Conservation (phyloP, 2,113 vertebrate species). For the Onychostruthus taczanowskii region DNA sequence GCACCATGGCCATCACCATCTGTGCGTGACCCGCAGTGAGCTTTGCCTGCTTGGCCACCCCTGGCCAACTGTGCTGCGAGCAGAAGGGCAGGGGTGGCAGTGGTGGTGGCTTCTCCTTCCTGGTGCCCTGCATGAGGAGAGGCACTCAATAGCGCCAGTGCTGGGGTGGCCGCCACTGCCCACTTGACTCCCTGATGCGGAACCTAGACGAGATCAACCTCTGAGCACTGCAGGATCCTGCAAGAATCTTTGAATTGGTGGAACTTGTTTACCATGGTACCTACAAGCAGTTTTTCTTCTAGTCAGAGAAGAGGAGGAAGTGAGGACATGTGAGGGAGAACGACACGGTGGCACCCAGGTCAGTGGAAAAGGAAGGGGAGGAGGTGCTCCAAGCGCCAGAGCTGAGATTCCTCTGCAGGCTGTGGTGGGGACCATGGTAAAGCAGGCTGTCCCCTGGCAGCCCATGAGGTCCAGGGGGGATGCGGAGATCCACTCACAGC, state of each 20-base stretch:
- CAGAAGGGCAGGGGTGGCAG: neutral
- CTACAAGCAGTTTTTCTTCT: neutral
- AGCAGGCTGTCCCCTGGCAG: neutral
- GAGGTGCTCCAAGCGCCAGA: neutral
- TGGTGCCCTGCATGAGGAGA: neutral
- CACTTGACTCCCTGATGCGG: accelerated
- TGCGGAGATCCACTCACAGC: neutral
- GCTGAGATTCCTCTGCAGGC: neutral
- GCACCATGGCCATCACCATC: accelerated
- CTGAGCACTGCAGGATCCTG: neutral
- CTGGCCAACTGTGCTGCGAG: neutral
- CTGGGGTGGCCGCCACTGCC: accelerated
- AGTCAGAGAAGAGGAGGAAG: neutral
- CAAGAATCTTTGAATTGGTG: neutral
- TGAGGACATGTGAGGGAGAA: neutral
- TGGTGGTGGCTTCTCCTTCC: neutral
- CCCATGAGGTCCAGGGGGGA: neutral
- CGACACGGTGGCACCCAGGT: accelerated
- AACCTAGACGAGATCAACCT: neutral
- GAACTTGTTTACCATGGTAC: neutral
- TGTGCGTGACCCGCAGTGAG: accelerated
- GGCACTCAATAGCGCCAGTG: accelerated
- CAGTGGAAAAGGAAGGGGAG: neutral
- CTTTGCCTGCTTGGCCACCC: neutral
- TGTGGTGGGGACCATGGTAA: neutral